Evolutionary conservation across 2,113 vertebrate species (phyloP).

Genomic region (Aphyosemion australe): DNA sequence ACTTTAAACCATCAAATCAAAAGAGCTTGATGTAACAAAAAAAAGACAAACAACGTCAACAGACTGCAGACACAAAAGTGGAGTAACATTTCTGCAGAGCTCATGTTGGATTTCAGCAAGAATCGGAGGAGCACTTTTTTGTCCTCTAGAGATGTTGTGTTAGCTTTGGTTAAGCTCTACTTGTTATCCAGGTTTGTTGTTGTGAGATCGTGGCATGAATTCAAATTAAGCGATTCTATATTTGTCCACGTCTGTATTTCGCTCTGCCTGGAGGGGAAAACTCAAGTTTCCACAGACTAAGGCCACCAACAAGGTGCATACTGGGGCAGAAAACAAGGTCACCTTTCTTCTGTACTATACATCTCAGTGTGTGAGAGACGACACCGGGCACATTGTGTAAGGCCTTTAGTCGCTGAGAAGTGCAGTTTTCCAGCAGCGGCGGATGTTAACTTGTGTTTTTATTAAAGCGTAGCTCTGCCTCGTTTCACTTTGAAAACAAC

Average conservation of each 20-base stretch:
- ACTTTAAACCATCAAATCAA: too few relatives aligned
- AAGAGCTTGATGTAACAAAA: too few relatives aligned
- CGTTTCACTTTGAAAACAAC: neutral
- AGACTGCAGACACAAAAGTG: too few relatives aligned
- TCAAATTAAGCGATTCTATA: neutral
- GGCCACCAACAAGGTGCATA: neutral
- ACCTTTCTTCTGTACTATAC: slow-evolving; percentile 1
- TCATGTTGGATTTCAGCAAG: too few relatives aligned
- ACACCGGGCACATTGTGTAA: neutral
- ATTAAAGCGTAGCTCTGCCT: slow-evolving; percentile 3
- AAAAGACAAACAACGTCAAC: too few relatives aligned
- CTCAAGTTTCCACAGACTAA: neutral
- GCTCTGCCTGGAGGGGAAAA: neutral
- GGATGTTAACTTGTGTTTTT: slow-evolving; percentile 23
- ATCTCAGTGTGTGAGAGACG: slow-evolving; percentile 3
- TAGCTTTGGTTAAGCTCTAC: neutral
- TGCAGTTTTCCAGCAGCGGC: slow-evolving; percentile 25
- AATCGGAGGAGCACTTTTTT: too few relatives aligned
- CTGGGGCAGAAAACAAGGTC: slow-evolving; percentile 27
- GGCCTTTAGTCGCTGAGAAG: slow-evolving; percentile 14
- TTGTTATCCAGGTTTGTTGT: neutral
- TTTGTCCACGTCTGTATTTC: neutral
- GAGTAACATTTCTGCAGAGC: too few relatives aligned
- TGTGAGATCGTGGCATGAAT: neutral
- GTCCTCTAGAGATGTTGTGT: neutral